Evolutionary conservation across 2,888 invertebrate genomes (phyloP), one percentile per base, ranked within the genome.

Genomic region (Epirrhoe tristata): DNA sequence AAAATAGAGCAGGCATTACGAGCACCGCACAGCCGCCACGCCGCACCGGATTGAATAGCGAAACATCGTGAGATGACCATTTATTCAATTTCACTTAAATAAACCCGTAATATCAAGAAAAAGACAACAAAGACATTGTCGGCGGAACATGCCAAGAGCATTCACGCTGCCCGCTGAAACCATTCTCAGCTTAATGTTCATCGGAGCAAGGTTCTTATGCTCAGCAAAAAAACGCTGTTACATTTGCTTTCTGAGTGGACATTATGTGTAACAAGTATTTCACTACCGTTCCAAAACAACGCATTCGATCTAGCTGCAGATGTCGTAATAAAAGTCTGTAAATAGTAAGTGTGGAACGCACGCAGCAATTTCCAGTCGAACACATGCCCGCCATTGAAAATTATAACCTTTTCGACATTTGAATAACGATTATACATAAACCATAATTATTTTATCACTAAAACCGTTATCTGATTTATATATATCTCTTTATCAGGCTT

Each of bases 61-160:
- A 83, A 85, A 89, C 87, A 87, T 87, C 77, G 83, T 82, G 88
- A 89, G 88, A 88, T 90, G 88, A 89, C 90, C 91, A 91, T 94
- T 94, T 93, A 93, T 93, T 90, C 86, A 91, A 92, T 93, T 93
- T 92, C 93, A 88, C 91, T 92, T 91, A 92, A 92, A 92, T 91
- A 91, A 91, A 91, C 89, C 87, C 81, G 91, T 89, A 89, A 90
- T 91, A 86, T 90, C 83, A 84, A 88, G 88, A 93, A 92, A 92
- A 92, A 90, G 89, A 88, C 84, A 81, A 89, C 85, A 81, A 83
- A 72, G 76, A 77, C 69, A 77, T 81, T 87, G 85, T 82, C 84
- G 81, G 74, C 81, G 80, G 76, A 83, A 81, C 85, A 82, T 81
- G 85, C 79, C 79, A 77, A 79, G 78, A 79, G 80, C 79, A 77